Conservation (phyloP, 1,140 invertebrate genomes). For the Drosophila parvula region DNA sequence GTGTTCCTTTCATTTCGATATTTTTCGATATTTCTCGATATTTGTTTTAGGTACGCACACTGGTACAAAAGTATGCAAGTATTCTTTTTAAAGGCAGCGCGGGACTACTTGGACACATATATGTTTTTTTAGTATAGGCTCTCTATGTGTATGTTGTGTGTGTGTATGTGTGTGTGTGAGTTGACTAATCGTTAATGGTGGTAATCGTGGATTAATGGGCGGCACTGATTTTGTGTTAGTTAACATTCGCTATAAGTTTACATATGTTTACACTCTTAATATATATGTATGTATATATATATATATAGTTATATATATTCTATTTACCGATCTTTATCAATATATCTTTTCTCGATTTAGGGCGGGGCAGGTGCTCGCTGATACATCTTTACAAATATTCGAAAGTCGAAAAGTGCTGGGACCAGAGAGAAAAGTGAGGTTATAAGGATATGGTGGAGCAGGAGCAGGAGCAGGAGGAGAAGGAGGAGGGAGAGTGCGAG, state of each 20-base stretch:
- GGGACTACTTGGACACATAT: constrained; percentile 75
- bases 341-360: constrained; percentile 14
- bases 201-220: constrained; percentile 82
- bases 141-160: constrained; percentile 44
- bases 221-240: constrained; percentile 82
- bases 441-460: neutral
- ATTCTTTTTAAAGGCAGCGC: constrained; percentile 70
- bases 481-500: constrained; percentile 6
- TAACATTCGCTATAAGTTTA: constrained; percentile 75
- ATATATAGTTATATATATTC: constrained; percentile 43
- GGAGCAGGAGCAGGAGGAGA: neutral
- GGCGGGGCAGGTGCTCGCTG: constrained; percentile 37
- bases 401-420: constrained; percentile 37
- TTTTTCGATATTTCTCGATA: constrained; percentile 35
- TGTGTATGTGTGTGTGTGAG: constrained; percentile 51
- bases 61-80: constrained; percentile 81
- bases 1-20: constrained; percentile 18
- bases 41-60: constrained; percentile 73
- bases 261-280: constrained; percentile 52
- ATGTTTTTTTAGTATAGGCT: constrained; percentile 45
- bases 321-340: constrained; percentile 23
- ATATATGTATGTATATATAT: constrained; percentile 51
- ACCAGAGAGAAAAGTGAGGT: neutral
- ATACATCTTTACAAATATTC: constrained; percentile 48
- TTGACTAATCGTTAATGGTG: constrained; percentile 78